Evolutionary conservation across 2,797 vertebrate genomes (phyloP).

Genomic region (Pseudopleuronectes americanus): DNA sequence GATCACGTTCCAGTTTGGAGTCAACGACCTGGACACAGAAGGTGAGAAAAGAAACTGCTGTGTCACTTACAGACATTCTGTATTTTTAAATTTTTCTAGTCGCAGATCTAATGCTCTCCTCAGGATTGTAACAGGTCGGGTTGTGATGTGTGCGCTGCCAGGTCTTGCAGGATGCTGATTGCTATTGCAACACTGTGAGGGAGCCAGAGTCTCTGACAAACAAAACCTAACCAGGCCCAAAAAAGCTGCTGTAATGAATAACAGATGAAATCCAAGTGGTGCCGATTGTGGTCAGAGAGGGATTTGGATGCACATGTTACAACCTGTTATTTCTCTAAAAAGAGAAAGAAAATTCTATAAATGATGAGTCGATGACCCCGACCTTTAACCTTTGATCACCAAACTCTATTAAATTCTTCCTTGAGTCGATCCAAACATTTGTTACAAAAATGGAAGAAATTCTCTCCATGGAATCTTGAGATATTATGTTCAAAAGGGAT

Average conservation of each 20-base stretch:
- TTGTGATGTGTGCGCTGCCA: conserved; percentile 11
- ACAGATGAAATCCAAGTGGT: neutral
- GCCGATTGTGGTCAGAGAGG: neutral
- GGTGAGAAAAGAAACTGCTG: conserved; percentile 39
- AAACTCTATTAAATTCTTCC: too few relatives aligned
- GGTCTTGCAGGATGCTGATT: conserved; percentile 20
- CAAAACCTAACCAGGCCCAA: neutral
- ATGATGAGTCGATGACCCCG: too few relatives aligned
- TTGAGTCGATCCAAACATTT: too few relatives aligned
- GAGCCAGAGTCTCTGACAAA: conserved; percentile 16
- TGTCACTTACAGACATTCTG: neutral
- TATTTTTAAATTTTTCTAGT: neutral
- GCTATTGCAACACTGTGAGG: conserved; percentile 12
- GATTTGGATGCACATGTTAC: conserved; percentile 11
- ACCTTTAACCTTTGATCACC: too few relatives aligned
- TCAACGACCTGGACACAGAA: conserved; percentile 37
- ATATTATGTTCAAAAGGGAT: too few relatives aligned
- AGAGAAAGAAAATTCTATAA: neutral
- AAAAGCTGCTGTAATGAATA: neutral
- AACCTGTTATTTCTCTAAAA: conserved; percentile 1
- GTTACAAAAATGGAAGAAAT: too few relatives aligned
- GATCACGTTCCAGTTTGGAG: conserved; percentile 81
- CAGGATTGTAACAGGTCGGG: conserved; percentile 1
- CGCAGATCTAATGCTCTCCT: neutral
- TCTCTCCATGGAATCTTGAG: too few relatives aligned